These are phyloP conservation scores for Diachrysia chrysitis DNA, from an alignment of 2,888 invertebrate species.

Conservation along the genomic window DNA sequence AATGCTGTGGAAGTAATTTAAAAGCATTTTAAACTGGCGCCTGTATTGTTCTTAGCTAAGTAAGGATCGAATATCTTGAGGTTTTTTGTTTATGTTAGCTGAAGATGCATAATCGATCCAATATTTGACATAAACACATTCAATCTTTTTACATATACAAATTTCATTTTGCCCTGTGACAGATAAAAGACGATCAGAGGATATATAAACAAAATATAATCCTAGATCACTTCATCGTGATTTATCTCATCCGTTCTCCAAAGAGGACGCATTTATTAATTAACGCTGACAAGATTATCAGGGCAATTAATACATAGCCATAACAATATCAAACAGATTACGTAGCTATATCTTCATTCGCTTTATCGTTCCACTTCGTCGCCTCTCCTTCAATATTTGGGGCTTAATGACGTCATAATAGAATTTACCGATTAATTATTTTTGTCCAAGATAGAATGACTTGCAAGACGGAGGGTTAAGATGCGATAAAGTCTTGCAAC, in stretches of 20 bases:
- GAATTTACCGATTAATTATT: conserved; percentile 75
- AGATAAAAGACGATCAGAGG: background rate
- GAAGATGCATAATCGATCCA: too few species aligned
- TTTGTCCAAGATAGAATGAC: conserved; percentile 58
- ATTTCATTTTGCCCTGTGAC: background rate
- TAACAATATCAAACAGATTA: conserved; percentile 45
- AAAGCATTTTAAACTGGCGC: conserved; percentile 39
- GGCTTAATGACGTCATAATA: conserved; percentile 69
- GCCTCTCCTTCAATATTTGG: conserved; percentile 62
- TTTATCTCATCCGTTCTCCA: conserved; percentile 1
- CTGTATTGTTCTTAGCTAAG: conserved; percentile 25
- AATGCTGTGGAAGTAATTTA: conserved; percentile 49
- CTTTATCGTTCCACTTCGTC: conserved; percentile 72
- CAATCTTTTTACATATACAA: too few species aligned
- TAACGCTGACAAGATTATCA: conserved; percentile 37
- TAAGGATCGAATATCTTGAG: background rate
- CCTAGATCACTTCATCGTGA: conserved; percentile 3
- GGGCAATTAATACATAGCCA: conserved; percentile 20
- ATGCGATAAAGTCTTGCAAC: conserved; percentile 23
- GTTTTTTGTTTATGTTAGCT: background rate
- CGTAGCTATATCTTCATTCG: conserved; percentile 40
- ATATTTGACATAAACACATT: too few species aligned
- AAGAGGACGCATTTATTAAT: conserved; percentile 33
- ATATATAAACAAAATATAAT: background rate
- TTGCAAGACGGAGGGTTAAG: conserved; percentile 31